Percentiles rank a stretch among this genome's conserved stretches.
Conservation (phyloP, 1,140 invertebrate genomes). For the Camponotus floridanus region DNA sequence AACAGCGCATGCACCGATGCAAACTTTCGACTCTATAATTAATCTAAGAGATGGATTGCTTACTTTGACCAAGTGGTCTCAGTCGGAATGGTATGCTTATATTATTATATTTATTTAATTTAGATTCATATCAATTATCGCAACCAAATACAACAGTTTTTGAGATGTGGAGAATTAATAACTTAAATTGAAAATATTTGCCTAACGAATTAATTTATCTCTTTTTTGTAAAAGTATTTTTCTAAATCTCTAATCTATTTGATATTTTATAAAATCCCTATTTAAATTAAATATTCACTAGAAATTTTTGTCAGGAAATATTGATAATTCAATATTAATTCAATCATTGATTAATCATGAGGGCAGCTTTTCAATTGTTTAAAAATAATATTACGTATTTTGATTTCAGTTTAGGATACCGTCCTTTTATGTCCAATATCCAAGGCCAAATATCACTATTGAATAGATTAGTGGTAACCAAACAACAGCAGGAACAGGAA, state of each 20-base stretch:
- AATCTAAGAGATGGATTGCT: constrained; percentile 88
- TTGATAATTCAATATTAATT: neutral
- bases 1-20: constrained; percentile 88
- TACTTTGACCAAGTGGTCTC: constrained; percentile 88
- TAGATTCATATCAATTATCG: neutral
- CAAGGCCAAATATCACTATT: constrained; percentile 87
- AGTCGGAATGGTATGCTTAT: constrained; percentile 87
- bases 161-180: neutral
- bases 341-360: neutral
- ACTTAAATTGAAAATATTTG: neutral
- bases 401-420: constrained; percentile 81
- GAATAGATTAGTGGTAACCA: constrained; percentile 85
- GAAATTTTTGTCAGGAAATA: neutral
- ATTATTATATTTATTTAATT: neutral
- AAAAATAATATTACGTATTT: constrained; percentile 28
- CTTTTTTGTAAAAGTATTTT: neutral
- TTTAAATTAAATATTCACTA: too few relatives aligned
- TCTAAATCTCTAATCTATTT: neutral
- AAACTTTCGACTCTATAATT: constrained; percentile 87
- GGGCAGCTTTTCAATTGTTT: neutral
- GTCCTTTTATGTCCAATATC: constrained; percentile 88
- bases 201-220: neutral
- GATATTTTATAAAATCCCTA: neutral
- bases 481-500: constrained; percentile 84
- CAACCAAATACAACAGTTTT: neutral